A percentile compares a stretch with the other conserved stretches of the same genome.
Conservation (phyloP, 1,140 invertebrate species). For the Solenopsis fugax region DNA sequence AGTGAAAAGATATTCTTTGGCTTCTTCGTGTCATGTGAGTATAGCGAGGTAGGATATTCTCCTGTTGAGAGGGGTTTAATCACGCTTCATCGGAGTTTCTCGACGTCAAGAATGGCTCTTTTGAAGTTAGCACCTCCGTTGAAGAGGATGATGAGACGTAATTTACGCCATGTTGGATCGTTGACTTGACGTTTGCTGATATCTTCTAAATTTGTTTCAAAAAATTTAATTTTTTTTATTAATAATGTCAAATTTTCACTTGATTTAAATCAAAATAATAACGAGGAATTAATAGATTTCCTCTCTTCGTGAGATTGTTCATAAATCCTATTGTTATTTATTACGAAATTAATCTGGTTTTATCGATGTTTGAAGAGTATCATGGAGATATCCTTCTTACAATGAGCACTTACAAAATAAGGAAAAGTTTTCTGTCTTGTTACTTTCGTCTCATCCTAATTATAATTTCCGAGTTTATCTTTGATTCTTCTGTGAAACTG, state of each 20-base stretch:
- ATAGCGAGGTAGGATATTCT: slow-evolving; percentile 29
- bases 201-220: slow-evolving; percentile 25
- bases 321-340: neutral
- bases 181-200: slow-evolving; percentile 33
- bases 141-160: slow-evolving; percentile 54
- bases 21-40: slow-evolving; percentile 28
- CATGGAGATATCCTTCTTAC: neutral
- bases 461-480: neutral
- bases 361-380: neutral
- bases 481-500: slow-evolving; percentile 3
- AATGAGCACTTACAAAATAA: neutral
- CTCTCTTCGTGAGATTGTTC: neutral
- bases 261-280: slow-evolving; percentile 5
- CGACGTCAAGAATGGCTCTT: slow-evolving; percentile 57
- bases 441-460: neutral
- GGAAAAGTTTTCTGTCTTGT: slow-evolving; percentile 2
- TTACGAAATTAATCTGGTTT: neutral
- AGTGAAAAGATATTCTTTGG: slow-evolving; percentile 15
- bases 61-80: slow-evolving; percentile 45
- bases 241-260: slow-evolving; percentile 19
- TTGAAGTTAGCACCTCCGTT: slow-evolving; percentile 58
- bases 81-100: slow-evolving; percentile 53
- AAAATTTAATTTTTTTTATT: slow-evolving; percentile 10
- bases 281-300: neutral
- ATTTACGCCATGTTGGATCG: slow-evolving; percentile 30